Evolutionary conservation across 2,888 invertebrate species (phyloP).

Genomic region (Drosophila pseudotalamancana): DNA sequence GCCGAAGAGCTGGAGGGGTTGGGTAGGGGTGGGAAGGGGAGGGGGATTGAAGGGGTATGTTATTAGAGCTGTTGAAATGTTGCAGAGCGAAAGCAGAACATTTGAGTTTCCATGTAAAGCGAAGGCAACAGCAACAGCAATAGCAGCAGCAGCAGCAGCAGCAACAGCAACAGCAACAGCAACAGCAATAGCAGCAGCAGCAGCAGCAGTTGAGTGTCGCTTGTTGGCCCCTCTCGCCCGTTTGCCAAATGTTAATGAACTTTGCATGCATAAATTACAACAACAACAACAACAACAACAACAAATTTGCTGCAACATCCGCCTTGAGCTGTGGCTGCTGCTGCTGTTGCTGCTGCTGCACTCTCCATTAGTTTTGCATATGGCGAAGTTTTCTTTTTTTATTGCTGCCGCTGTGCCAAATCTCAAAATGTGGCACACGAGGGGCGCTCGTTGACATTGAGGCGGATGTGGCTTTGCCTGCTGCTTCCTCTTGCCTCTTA

Average conservation of each 20-base stretch:
- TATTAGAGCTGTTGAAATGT: slow-evolving; percentile 53
- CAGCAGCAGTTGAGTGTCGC: background rate
- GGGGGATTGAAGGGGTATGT: slow-evolving; percentile 24
- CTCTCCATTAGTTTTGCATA: slow-evolving; percentile 56
- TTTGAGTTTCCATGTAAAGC: slow-evolving; percentile 45
- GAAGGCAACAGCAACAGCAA: slow-evolving; percentile 26
- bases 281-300: slow-evolving; percentile 32
- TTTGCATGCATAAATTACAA: slow-evolving; percentile 56
- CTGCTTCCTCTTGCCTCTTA: slow-evolving; percentile 50
- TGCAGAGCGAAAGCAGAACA: slow-evolving; percentile 72
- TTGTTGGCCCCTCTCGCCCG: slow-evolving; percentile 6
- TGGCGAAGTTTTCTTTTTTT: slow-evolving; percentile 43
- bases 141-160: background rate
- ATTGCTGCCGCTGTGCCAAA: slow-evolving; percentile 43
- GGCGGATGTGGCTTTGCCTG: slow-evolving; percentile 43
- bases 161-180: slow-evolving; percentile 17
- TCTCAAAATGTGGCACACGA: slow-evolving; percentile 44
- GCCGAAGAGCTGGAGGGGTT: background rate
- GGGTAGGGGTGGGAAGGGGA: background rate
- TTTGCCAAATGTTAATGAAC: slow-evolving; percentile 61
- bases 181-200: background rate
- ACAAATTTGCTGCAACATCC: slow-evolving; percentile 49
- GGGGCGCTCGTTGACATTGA: slow-evolving; percentile 49
- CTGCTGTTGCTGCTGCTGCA: slow-evolving; percentile 32
- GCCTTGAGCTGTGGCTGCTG: slow-evolving; percentile 37